phyloP scores from a whole-genome alignment of 2,797 vertebrate genomes.

The Myiotriccus ornatus region DNA sequence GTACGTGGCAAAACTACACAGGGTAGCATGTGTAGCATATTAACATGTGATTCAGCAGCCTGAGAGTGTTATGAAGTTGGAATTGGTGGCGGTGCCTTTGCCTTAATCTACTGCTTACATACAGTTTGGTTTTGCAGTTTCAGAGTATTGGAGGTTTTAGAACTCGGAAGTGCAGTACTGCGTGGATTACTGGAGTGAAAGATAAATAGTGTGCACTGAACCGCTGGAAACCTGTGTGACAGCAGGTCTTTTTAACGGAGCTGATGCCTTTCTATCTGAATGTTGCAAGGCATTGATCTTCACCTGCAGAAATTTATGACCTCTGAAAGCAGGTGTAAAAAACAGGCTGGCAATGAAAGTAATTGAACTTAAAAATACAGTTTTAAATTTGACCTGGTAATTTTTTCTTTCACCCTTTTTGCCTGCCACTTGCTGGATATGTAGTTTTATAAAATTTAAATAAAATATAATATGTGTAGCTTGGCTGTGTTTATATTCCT shows the following conservation, averaged over 20 bases:
- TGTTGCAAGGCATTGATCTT: not conserved
- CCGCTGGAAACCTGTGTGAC: not conserved
- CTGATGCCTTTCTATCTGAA: not conserved
- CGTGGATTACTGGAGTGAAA: not conserved
- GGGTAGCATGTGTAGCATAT: not conserved
- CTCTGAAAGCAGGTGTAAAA: not conserved
- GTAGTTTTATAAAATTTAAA: not conserved
- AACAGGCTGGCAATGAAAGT: not conserved
- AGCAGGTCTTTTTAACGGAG: not conserved
- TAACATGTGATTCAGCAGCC: conserved; percentile 18
- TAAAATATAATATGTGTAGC: not conserved
- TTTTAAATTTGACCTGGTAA: not conserved
- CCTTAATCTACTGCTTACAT: not conserved
- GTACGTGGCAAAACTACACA: not conserved
- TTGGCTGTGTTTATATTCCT: not conserved
- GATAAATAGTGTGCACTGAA: not conserved
- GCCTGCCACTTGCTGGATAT: not conserved
- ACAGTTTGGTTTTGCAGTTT: not conserved
- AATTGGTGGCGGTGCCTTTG: not conserved
- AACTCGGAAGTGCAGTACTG: not conserved
- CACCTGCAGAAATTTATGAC: not conserved
- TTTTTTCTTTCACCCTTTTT: not conserved
- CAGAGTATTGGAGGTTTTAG: not conserved
- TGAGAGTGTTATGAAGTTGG: not conserved
- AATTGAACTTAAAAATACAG: not conserved